phyloP scores from a whole-genome alignment of 2,113 vertebrate species.

The Irena cyanogastra region DNA sequence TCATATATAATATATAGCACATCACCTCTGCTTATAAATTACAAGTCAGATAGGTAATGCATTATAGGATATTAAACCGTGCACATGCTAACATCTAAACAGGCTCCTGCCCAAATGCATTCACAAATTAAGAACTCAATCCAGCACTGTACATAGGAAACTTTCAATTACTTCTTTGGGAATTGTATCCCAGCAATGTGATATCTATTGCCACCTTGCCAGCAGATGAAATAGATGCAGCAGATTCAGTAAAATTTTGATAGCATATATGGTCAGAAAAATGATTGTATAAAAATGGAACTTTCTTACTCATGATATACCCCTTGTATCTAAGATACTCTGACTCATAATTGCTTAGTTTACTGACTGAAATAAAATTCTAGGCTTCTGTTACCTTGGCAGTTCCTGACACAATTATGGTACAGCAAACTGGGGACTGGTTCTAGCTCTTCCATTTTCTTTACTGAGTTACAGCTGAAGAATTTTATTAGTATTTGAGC shows the following conservation, averaged over 20 bases:
- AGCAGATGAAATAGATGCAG: background rate
- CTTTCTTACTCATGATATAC: slow-evolving; percentile 35
- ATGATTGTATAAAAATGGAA: background rate
- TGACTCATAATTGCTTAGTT: slow-evolving; percentile 53
- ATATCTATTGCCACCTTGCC: background rate
- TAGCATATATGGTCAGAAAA: slow-evolving; percentile 9
- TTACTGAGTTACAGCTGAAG: background rate
- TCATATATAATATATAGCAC: background rate
- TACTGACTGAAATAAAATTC: slow-evolving; percentile 56
- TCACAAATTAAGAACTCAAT: background rate
- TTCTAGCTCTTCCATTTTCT: background rate
- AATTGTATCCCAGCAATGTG: background rate
- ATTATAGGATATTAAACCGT: background rate
- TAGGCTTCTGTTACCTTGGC: slow-evolving; percentile 46
- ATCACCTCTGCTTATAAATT: background rate
- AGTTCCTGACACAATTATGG: slow-evolving; percentile 10
- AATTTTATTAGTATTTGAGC: slow-evolving; percentile 9
- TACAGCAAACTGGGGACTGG: background rate
- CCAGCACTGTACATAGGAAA: background rate
- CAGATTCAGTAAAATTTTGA: background rate
- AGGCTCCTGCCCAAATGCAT: background rate
- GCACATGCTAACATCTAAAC: background rate
- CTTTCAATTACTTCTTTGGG: slow-evolving; percentile 16
- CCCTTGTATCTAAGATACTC: slow-evolving; percentile 34
- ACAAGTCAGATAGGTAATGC: background rate